Evolutionary conservation across 2,888 invertebrate species (phyloP).

Genomic region (Drosophila longiperda): DNA sequence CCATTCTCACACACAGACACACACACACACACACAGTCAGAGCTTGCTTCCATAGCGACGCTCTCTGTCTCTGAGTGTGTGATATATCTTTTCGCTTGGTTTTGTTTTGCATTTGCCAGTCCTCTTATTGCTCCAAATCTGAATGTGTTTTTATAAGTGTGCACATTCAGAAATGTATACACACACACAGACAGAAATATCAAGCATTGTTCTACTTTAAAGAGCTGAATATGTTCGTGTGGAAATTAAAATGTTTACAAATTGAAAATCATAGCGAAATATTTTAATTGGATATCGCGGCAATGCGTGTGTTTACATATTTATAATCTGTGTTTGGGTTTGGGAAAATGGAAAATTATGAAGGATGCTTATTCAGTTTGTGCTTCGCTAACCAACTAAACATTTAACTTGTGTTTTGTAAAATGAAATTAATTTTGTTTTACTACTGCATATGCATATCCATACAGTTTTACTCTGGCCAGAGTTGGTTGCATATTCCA

Average conservation of each 20-base stretch:
- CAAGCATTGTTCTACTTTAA: conserved; percentile 44
- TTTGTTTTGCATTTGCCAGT: conserved; percentile 50
- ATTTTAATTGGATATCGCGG: conserved; percentile 70
- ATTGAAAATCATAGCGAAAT: conserved; percentile 71
- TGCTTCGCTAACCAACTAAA: background rate
- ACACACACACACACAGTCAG: conserved; percentile 2
- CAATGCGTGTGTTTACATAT: conserved; percentile 29
- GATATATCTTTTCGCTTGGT: conserved; percentile 63
- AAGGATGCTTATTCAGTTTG: background rate
- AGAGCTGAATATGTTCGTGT: conserved; percentile 20
- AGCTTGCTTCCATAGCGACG: conserved; percentile 20
- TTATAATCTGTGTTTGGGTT: background rate
- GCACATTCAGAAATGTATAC: conserved; percentile 18
- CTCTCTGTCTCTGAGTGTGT: conserved; percentile 22
- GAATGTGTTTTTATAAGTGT: conserved; percentile 27
- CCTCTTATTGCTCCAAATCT: conserved; percentile 73
- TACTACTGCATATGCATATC: background rate
- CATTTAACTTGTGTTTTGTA: background rate
- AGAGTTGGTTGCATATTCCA: conserved; percentile 35
- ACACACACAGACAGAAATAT: background rate
- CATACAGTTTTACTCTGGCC: background rate
- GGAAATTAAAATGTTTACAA: conserved; percentile 56
- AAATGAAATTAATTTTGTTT: background rate
- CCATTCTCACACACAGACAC: background rate
- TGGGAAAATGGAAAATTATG: background rate